phyloP scores from a whole-genome alignment of 35 echinoderm and acorn worm genomes.

The Diadema setosum region DNA sequence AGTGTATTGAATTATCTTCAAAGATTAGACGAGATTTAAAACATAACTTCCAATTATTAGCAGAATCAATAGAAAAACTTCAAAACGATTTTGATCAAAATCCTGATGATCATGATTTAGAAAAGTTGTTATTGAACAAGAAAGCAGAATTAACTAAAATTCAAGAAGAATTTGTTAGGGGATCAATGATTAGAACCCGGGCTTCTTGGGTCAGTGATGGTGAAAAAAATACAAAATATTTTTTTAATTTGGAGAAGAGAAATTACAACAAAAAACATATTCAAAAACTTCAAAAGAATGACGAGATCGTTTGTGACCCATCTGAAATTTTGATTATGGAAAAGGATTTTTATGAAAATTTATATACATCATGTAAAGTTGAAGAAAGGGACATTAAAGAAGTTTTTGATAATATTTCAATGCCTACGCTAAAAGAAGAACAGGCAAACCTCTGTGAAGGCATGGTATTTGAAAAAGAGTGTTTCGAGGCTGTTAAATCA shows the following conservation, averaged over 20 bases:
- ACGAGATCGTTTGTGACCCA: neutral
- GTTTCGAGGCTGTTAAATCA: neutral
- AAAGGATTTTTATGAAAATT: constrained; percentile 1
- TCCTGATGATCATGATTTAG: too few species aligned
- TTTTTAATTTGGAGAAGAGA: too few species aligned
- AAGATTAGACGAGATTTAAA: too few species aligned
- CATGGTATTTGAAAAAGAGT: neutral
- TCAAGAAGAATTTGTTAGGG: neutral
- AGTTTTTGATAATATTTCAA: neutral
- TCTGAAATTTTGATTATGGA: constrained; percentile 2
- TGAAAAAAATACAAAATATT: too few species aligned
- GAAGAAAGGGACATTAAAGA: neutral
- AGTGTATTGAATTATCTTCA: too few species aligned
- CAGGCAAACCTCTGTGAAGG: constrained; percentile 15
- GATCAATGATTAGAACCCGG: neutral
- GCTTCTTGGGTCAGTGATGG: neutral
- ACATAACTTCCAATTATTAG: too few species aligned
- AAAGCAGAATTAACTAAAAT: neutral
- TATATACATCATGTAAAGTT: neutral
- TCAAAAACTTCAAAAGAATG: constrained; percentile 3
- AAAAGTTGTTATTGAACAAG: neutral
- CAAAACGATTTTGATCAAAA: too few species aligned
- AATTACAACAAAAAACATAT: constrained; percentile 23
- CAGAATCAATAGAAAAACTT: too few species aligned
- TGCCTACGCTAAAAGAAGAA: neutral